phyloP scores from a whole-genome alignment of 2,113 vertebrate species.

The Tenebrosternarchus preto region DNA sequence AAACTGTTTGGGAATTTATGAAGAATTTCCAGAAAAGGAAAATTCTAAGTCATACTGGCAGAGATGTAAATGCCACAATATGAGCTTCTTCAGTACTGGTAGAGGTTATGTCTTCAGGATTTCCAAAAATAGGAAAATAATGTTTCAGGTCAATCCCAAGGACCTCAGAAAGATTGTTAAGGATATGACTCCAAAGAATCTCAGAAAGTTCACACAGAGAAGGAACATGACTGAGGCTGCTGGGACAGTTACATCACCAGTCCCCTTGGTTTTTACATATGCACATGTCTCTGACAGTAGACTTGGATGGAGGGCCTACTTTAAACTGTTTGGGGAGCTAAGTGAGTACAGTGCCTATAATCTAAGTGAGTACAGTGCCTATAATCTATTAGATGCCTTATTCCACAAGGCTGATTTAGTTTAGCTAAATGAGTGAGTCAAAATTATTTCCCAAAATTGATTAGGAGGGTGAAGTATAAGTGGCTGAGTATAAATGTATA shows the following conservation, averaged over 20 bases:
- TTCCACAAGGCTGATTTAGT: background rate
- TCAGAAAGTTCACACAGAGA: background rate
- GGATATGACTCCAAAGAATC: background rate
- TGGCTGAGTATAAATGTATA: conserved; percentile 3
- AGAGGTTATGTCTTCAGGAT: background rate
- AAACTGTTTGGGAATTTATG: too few relatives aligned
- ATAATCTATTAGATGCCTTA: background rate
- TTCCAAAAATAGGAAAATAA: background rate
- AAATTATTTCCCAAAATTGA: background rate
- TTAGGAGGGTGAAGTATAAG: background rate
- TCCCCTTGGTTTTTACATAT: background rate
- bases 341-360: background rate
- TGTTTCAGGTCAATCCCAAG: background rate
- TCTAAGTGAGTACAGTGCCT: background rate
- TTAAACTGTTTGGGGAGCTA: background rate
- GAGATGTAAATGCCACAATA: too few relatives aligned
- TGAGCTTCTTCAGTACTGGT: too few relatives aligned
- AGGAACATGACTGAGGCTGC: background rate
- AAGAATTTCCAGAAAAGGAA: background rate
- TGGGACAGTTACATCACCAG: background rate
- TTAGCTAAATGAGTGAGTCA: background rate
- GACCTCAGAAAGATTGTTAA: background rate
- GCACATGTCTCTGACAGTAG: background rate
- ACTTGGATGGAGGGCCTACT: background rate
- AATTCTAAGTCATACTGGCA: too few relatives aligned